These are phyloP conservation scores for Candoia aspera DNA, from an alignment of 2,113 vertebrate genomes.

Conservation along the genomic window DNA sequence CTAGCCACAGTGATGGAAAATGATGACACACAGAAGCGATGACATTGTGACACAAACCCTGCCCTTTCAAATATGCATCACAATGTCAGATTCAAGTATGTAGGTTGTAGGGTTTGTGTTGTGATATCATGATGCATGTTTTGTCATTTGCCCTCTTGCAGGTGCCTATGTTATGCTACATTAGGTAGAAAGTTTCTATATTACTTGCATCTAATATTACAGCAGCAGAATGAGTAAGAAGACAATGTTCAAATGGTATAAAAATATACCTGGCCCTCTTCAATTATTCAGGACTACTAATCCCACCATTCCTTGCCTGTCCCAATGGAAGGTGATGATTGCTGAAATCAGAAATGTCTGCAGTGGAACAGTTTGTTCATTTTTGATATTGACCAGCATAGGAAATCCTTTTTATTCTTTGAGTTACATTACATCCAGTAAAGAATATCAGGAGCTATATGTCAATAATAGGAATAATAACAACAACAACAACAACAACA, in stretches of 20 bases:
- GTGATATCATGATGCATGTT: not conserved
- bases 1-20: not conserved
- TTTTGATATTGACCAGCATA: too few relatives aligned
- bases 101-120: not conserved
- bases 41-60: not conserved
- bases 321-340: too few relatives aligned
- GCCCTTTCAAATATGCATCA: not conserved
- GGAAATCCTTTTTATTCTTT: too few relatives aligned
- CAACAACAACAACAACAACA: too few relatives aligned
- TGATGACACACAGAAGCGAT: not conserved
- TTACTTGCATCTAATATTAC: not conserved
- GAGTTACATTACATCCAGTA: not conserved
- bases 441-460: too few relatives aligned
- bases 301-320: not conserved
- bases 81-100: not conserved
- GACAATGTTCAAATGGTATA: not conserved
- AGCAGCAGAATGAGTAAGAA: not conserved
- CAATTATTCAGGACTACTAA: not conserved
- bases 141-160: not conserved
- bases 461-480: not conserved
- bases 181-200: not conserved
- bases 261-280: not conserved
- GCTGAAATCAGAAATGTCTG: too few relatives aligned
- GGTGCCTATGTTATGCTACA: not conserved
- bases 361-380: too few relatives aligned